Evolutionary conservation across 2,888 invertebrate genomes (phyloP).

Genomic region (Teleiodes luculella): DNA sequence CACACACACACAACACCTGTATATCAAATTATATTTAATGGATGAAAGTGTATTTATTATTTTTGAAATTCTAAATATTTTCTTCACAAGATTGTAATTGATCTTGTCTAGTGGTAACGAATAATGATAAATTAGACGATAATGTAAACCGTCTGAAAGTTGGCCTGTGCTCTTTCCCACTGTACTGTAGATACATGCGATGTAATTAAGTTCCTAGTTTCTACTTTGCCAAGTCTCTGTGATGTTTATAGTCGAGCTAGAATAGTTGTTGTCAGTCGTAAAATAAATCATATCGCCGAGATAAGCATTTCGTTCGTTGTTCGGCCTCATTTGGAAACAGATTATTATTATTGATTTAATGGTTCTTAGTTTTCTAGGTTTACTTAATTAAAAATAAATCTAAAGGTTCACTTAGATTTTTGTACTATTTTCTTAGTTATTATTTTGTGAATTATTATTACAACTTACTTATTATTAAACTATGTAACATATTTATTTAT

Average conservation of each 20-base stretch:
- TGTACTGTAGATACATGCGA: conserved; percentile 16
- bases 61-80: too few relatives aligned
- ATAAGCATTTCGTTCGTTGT: conserved; percentile 45
- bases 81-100: too few relatives aligned
- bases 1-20: too few relatives aligned
- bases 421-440: too few relatives aligned
- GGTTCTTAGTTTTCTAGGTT: neutral
- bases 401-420: too few relatives aligned
- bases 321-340: conserved; percentile 33
- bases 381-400: conserved; percentile 3
- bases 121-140: too few relatives aligned
- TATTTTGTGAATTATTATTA: too few relatives aligned
- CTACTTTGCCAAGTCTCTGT: conserved; percentile 43
- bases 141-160: conserved; percentile 59
- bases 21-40: too few relatives aligned
- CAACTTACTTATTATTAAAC: too few relatives aligned
- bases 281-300: conserved; percentile 57
- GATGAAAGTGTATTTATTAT: too few relatives aligned
- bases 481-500: too few relatives aligned
- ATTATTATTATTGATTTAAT: conserved; percentile 19
- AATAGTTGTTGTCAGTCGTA: conserved; percentile 43
- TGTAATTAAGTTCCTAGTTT: conserved; percentile 59
- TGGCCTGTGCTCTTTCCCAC: conserved; percentile 45
- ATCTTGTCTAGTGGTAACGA: too few relatives aligned
- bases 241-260: conserved; percentile 51